Conservation (phyloP, 1,140 invertebrate genomes). For the Trichoplusia ni region DNA sequence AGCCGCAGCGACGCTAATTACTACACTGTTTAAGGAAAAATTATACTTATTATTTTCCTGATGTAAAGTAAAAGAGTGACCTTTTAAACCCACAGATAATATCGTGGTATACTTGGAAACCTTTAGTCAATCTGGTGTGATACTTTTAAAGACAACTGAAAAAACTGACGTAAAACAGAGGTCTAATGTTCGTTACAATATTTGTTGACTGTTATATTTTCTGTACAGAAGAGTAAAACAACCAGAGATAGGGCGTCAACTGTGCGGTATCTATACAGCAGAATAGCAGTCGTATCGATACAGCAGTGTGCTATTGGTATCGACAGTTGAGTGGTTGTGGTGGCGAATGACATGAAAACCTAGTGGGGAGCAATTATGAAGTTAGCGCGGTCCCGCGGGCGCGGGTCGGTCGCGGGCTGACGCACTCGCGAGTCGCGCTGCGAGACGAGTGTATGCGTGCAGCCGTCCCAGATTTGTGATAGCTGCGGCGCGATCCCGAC, state of each 20-base stretch:
- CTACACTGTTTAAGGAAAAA: too few relatives aligned
- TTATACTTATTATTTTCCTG: too few relatives aligned
- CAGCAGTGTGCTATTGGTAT: neutral
- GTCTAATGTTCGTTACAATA: too few relatives aligned
- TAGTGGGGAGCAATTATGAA: constrained; percentile 26
- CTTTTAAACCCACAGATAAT: too few relatives aligned
- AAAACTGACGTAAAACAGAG: too few relatives aligned
- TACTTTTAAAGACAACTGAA: too few relatives aligned
- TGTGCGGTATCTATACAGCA: neutral
- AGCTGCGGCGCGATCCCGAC: constrained; percentile 46
- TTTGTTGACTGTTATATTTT: too few relatives aligned
- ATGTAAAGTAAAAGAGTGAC: too few relatives aligned
- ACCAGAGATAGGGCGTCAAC: too few relatives aligned
- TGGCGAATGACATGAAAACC: constrained; percentile 29
- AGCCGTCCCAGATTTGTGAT: constrained; percentile 54
- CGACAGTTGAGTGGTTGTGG: neutral
- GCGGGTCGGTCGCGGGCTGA: constrained; percentile 1
- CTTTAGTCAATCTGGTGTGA: too few relatives aligned
- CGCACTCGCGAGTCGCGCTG: neutral
- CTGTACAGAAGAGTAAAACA: too few relatives aligned
- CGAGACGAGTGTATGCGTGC: constrained; percentile 41
- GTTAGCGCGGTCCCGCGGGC: constrained; percentile 16
- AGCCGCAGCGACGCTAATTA: neutral
- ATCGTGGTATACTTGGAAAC: too few relatives aligned
- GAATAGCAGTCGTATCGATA: neutral